Percentiles rank a stretch among this genome's conserved stretches.
These are phyloP conservation scores for Mesochorus sp. DNA, from an alignment of 2,888 invertebrate genomes.

Conservation along the genomic window DNA sequence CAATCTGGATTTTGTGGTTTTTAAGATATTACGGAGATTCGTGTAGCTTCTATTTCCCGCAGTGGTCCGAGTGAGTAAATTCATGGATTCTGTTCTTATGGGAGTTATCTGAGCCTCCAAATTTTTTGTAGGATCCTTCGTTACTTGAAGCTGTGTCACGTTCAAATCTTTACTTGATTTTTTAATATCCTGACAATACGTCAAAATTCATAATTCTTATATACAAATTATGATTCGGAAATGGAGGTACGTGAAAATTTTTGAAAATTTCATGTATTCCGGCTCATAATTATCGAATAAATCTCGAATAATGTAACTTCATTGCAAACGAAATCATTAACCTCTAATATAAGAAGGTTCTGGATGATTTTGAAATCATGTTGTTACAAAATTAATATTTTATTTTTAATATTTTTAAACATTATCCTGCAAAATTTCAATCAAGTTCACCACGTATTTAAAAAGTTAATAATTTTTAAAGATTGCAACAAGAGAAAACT, in stretches of 20 bases:
- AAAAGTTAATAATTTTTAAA: too few relatives aligned
- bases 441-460: too few relatives aligned
- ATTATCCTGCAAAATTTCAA: too few relatives aligned
- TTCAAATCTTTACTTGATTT: not conserved
- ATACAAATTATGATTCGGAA: not conserved
- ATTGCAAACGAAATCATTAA: too few relatives aligned
- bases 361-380: too few relatives aligned
- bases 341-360: too few relatives aligned
- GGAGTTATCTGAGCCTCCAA: not conserved
- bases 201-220: not conserved
- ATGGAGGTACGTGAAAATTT: not conserved
- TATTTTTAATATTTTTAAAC: too few relatives aligned
- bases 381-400: too few relatives aligned
- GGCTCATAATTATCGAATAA: too few relatives aligned
- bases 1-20: not conserved
- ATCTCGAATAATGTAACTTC: too few relatives aligned
- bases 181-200: conserved; percentile 3
- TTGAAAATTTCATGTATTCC: too few relatives aligned
- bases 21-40: not conserved
- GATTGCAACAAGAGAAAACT: too few relatives aligned
- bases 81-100: not conserved
- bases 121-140: not conserved
- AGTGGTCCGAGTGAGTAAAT: not conserved
- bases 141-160: not conserved
- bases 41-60: not conserved